These are phyloP conservation scores for Pristionchus entomophagus DNA, from an alignment of 2,888 invertebrate genomes.

Conservation along the genomic window DNA sequence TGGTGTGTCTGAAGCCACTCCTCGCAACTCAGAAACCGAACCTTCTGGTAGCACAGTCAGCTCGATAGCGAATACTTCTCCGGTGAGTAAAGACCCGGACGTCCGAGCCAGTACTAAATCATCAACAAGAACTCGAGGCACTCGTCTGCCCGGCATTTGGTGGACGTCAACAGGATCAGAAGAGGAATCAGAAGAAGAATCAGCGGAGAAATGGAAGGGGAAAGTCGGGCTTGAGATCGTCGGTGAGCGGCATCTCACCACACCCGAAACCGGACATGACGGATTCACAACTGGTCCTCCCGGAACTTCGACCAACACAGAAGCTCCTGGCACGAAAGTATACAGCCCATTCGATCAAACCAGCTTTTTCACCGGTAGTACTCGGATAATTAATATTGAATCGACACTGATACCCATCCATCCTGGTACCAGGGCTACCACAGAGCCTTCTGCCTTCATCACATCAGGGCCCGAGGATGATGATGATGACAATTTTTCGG, in stretches of 20 bases:
- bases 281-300: not conserved
- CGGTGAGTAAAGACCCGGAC: too few species aligned
- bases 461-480: not conserved
- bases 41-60: too few species aligned
- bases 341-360: not conserved
- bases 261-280: not conserved
- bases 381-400: not conserved
- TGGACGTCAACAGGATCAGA: not conserved
- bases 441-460: not conserved
- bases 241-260: not conserved
- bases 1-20: too few species aligned
- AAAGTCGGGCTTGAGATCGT: constrained; percentile 5
- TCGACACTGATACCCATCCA: not conserved
- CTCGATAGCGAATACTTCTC: too few species aligned
- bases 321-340: not conserved
- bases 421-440: not conserved
- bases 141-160: not conserved
- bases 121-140: not conserved
- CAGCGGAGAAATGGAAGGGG: too few species aligned
- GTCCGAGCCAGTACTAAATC: too few species aligned
- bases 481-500: not conserved
- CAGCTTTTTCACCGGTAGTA: not conserved
- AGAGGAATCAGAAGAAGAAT: not conserved
- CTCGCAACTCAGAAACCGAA: too few species aligned
- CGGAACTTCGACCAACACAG: not conserved